Base-by-base conservation (phyloP, 1,140 invertebrate genomes). In the Ceratosolen solmsi region DNA sequence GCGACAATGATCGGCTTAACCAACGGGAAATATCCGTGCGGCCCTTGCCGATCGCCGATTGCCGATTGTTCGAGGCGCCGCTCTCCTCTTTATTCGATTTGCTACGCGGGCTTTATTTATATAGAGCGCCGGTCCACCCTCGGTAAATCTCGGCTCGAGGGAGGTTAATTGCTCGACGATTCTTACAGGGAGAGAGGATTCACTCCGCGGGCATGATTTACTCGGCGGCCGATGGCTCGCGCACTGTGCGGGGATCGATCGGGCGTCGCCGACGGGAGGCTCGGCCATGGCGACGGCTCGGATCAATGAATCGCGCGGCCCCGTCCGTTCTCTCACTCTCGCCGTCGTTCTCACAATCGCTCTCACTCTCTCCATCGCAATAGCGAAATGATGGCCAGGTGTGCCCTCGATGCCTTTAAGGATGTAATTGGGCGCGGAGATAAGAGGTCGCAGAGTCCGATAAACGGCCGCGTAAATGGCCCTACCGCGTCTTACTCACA, bases 321-420 rank as follows among this genome's bases (percentile, higher is more conserved):
- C 13, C 51, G 5, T 7, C 41, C 41, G 13, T 46, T 46, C 5
- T 13, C 41, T 7, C 41, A 5, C 41, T 46, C 41, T 7, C 41
- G 41, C 41, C 41, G 41, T 46, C 41, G 13, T 46, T 13, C 41
- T 13, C 41, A 79, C 63, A 79, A 72, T 81, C 80, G n/a, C n/a
- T n/a, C n/a, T n/a, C n/a, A n/a, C n/a, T n/a, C n/a, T n/a, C n/a
- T n/a, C n/a, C n/a, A n/a, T n/a, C n/a, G n/a, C n/a, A n/a, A n/a
- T n/a, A n/a, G n/a, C n/a, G n/a, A n/a, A n/a, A n/a, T n/a, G n/a
- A n/a, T n/a, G n/a, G n/a, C n/a, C n/a, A n/a, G n/a, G n/a, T n/a
- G n/a, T n/a, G n/a, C n/a, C n/a, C n/a, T n/a, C n/a, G 75, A 87
- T 86, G n/a, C 84, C 86, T 85, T 87, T 87, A 87, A 85, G 85